These are phyloP conservation scores for Phycodurus eques DNA, from an alignment of 2,113 vertebrate species.

Conservation along the genomic window DNA sequence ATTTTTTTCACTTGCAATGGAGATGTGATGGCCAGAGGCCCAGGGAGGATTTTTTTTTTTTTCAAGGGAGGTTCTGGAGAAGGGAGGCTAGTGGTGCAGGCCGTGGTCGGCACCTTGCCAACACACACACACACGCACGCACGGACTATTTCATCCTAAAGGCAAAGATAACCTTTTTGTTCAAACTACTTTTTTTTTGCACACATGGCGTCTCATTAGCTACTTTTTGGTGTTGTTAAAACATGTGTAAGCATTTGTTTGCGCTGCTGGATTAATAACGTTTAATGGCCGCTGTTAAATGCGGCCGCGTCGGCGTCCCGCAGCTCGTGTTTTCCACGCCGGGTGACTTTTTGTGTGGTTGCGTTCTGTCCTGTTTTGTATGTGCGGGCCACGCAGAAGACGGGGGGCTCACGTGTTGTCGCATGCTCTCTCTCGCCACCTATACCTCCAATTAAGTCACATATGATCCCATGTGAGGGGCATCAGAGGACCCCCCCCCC, in stretches of 20 bases:
- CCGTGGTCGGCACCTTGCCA: constrained; percentile 63
- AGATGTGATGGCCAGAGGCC: constrained; percentile 65
- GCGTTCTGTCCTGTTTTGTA: too few species aligned
- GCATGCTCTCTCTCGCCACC: background rate
- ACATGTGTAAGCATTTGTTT: constrained; percentile 73
- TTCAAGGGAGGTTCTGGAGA: constrained; percentile 63
- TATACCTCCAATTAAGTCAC: background rate
- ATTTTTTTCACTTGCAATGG: constrained; percentile 37
- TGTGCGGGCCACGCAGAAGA: background rate
- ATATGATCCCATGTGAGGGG: constrained; percentile 11
- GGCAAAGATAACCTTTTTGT: constrained; percentile 29
- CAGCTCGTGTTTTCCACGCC: constrained; percentile 53
- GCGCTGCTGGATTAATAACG: constrained; percentile 70
- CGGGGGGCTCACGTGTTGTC: background rate
- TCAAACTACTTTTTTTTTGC: constrained; percentile 11
- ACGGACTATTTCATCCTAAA: constrained; percentile 25
- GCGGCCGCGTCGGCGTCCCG: constrained; percentile 69
- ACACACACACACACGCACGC: constrained; percentile 41
- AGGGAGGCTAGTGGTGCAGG: constrained; percentile 70
- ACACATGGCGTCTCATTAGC: constrained; percentile 40
- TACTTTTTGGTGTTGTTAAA: constrained; percentile 55
- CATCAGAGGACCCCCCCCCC: constrained; percentile 24
- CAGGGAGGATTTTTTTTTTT: constrained; percentile 58
- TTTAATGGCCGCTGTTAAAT: constrained; percentile 76
- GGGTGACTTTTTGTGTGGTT: constrained; percentile 49